Base-by-base conservation (phyloP, 30 jellyfish, hydroid and myxozoan species). In the Aurelia sp. region DNA sequence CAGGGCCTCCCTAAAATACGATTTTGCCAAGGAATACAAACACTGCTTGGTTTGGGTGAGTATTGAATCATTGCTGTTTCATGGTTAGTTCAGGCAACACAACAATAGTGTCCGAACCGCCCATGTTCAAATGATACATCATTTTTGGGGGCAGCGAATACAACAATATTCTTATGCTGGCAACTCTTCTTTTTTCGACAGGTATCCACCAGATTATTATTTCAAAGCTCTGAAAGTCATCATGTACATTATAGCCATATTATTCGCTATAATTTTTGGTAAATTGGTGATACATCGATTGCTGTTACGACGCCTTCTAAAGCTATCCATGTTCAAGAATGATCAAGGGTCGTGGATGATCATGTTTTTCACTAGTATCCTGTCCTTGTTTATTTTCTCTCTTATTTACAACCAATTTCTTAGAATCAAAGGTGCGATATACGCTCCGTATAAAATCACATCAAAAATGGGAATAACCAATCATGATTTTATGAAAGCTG, bases 261-360 rank as follows among this genome's bases (percentile, higher is more conserved):
- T 92, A 19, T 23, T 75, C 76, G 98, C 96, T 4, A 37, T 92
- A 50, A 63, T 92, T 19, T 80, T 79, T 74, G 98, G 98, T 4
- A 92, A 92, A 89, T 63, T 92, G 22, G 66, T 86, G 8, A 65
- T 92, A 53, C 98, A 92, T 74, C 89, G 84, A 50, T 74, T 86
- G 44, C 74, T 92, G 48, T 73, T 92, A 47, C 74, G 91, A 61
- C 59, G 82, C 16, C 23, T 67, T 44, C 71, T 92, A n/a, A 80
- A 73, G 51, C 85, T 92, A 13, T 86, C 97, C 41, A 92, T 92
- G 98, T 92, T 92, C 64, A 41, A 82, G 52, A 81, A 74, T 62
- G 92, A 80, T 33, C 98, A 92, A 55, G 98, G 98, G 4, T 86
- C 98, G 19, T 92, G 98, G 98, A 86, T 92, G 98, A 62, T 86